Base-by-base conservation (phyloP, 2,888 invertebrate genomes). In the Scaptomyza flava region DNA sequence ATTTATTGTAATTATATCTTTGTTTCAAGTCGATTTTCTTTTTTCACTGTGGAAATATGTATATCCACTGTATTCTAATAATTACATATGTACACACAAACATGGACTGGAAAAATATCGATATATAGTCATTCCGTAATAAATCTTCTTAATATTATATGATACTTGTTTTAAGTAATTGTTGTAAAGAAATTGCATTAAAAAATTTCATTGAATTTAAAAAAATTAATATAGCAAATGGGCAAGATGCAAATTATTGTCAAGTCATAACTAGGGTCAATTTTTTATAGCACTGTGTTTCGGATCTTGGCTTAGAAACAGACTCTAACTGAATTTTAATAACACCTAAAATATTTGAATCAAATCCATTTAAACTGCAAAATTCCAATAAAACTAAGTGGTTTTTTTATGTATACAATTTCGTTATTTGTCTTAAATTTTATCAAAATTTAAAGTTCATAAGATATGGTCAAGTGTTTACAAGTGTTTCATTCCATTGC, bases 31-130 rank as follows among this genome's bases (percentile, higher is more conserved):
- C 41, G 51, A 65, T 66, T 70, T 70, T 47, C 59, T 72, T 73
- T 74, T 74, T 66, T 66, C 70, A 66, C 74, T 65, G 65, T 70
- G 52, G 66, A 73, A 74, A 73, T 73, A 73, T 73, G 73, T 74
- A 73, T 73, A 74, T 73, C 75, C 54, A 66, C 54, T 61, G 75
- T 66, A 73, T 58, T 74, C 75, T 74, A 66, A 66, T 70, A 73
- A 74, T 61, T 70, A 66, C 66, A 73, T 70, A 73, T 60, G 48
- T 64, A 74, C 75, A 61, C 61, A 68, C 68, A 62, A 50, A 68
- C 68, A 70, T 52, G 46, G 47, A 54, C 38, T 69, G 43, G 54
- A 57, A 64, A 54, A 27, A 42, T 73, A 73, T 73, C 73, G 73
- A 74, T 66, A 66, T 36, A 70, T 73, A 65, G 69, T 12, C 4